A percentile compares a stretch with the other conserved stretches of the same genome.
These are phyloP conservation scores for Caenorhabditis panamensis DNA, from an alignment of 2,888 invertebrate species.

Conservation along the genomic window DNA sequence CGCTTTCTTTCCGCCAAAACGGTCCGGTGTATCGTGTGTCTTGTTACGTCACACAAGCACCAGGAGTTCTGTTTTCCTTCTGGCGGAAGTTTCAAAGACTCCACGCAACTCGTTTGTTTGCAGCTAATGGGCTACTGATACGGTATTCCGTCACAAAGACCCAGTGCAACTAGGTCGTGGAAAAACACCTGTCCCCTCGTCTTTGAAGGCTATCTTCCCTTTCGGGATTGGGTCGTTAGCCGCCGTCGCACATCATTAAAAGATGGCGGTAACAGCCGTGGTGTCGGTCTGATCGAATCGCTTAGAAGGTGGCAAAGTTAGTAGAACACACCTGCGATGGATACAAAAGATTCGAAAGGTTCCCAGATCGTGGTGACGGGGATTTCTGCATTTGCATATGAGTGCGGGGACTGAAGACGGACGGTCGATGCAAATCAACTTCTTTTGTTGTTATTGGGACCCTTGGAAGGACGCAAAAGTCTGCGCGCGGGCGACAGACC, in stretches of 20 bases:
- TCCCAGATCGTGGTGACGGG: conserved; percentile 28
- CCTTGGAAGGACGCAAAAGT: conserved; percentile 52
- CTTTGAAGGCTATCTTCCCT: conserved; percentile 32
- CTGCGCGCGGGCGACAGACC: conserved; percentile 38
- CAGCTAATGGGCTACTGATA: conserved; percentile 48
- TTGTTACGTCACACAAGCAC: conserved; percentile 40
- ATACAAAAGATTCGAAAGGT: conserved; percentile 32
- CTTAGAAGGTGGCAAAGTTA: conserved; percentile 49
- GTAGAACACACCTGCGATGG: conserved; percentile 46
- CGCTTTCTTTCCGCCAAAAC: conserved; percentile 19
- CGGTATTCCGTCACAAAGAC: conserved; percentile 28
- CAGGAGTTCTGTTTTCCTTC: conserved; percentile 38
- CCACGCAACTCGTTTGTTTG: conserved; percentile 44
- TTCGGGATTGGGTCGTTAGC: conserved; percentile 42
- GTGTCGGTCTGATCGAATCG: conserved; percentile 49
- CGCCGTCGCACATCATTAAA: conserved; percentile 59
- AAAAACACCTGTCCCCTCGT: conserved; percentile 27
- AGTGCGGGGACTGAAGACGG: conserved; percentile 26
- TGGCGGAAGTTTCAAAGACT: conserved; percentile 51
- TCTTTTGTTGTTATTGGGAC: conserved; percentile 51
- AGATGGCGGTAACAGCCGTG: conserved; percentile 39
- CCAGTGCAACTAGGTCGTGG: neutral
- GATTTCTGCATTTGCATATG: conserved; percentile 50
- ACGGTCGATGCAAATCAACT: conserved; percentile 47
- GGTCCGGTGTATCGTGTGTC: conserved; percentile 38